phyloP scores from a whole-genome alignment of 2,113 vertebrate genomes.

The Thoracochromis brauschi region DNA sequence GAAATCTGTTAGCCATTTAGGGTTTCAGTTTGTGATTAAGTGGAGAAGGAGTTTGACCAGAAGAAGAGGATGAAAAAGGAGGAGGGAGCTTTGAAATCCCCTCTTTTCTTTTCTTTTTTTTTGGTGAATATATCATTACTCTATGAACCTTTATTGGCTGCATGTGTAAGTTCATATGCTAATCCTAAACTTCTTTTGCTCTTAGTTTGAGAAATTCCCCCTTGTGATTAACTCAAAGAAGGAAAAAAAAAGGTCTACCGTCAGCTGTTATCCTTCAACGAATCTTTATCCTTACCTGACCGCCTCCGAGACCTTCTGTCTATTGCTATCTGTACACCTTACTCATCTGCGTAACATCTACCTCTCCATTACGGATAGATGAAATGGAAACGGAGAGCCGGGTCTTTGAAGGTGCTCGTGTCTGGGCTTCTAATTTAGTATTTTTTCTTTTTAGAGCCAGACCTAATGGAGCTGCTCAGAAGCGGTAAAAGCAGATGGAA shows the following conservation, averaged over 20 bases:
- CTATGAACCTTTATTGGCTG: slow-evolving; percentile 10
- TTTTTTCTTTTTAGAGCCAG: slow-evolving; percentile 4
- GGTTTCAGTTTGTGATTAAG: slow-evolving; percentile 44
- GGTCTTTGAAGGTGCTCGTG: slow-evolving; percentile 17
- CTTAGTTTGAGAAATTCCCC: background rate
- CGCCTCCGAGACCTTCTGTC: background rate
- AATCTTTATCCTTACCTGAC: slow-evolving; percentile 7
- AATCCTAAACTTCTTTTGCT: background rate
- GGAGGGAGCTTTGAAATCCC: slow-evolving; percentile 26
- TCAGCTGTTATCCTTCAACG: background rate
- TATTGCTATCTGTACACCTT: background rate
- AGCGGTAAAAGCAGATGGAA: slow-evolving; percentile 57
- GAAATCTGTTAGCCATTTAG: slow-evolving; percentile 65
- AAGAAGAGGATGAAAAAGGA: slow-evolving; percentile 2
- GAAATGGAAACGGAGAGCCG: background rate
- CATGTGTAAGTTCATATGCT: background rate
- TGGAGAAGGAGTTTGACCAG: slow-evolving; percentile 24
- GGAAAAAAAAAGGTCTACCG: background rate
- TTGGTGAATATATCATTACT: background rate
- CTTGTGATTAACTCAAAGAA: background rate
- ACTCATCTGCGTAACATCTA: background rate
- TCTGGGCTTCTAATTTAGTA: slow-evolving; percentile 54
- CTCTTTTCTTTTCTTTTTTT: background rate
- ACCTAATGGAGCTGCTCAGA: slow-evolving; percentile 43
- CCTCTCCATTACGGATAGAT: background rate